These are phyloP conservation scores for Anniella stebbinsi DNA, from an alignment of 2,797 vertebrate species.

Conservation along the genomic window DNA sequence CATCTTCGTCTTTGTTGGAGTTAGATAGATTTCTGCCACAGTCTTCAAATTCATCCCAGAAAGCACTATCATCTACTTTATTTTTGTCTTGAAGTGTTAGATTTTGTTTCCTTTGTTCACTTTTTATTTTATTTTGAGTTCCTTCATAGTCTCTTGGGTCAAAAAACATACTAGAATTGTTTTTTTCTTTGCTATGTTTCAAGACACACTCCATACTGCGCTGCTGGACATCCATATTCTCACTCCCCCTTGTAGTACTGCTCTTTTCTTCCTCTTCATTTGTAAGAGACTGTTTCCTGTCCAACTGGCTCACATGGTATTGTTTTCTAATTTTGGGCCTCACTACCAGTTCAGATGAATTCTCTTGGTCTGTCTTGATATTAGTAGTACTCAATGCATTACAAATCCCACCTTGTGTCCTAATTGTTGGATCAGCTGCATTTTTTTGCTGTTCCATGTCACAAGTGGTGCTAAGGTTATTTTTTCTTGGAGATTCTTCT, in stretches of 20 bases:
- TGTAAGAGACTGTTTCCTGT: slow-evolving; percentile 61
- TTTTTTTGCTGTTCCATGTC: slow-evolving; percentile 57
- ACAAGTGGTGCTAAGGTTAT: slow-evolving; percentile 28
- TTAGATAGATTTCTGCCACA: slow-evolving; percentile 49
- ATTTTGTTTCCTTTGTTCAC: slow-evolving; percentile 37
- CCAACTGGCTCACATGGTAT: slow-evolving; percentile 62
- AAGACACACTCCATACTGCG: slow-evolving; percentile 53
- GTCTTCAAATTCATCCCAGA: slow-evolving; percentile 79
- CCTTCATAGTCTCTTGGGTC: slow-evolving; percentile 59
- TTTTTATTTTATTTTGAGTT: slow-evolving; percentile 57
- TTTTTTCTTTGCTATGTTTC: slow-evolving; percentile 63
- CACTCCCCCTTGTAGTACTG: slow-evolving; percentile 59
- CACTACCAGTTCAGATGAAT: slow-evolving; percentile 81
- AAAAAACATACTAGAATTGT: slow-evolving; percentile 59
- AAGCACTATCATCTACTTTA: slow-evolving; percentile 48
- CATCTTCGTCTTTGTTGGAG: slow-evolving; percentile 76
- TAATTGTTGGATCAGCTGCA: slow-evolving; percentile 24
- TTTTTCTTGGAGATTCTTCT: slow-evolving; percentile 55
- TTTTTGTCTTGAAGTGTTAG: slow-evolving; percentile 46
- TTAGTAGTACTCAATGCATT: slow-evolving; percentile 56
- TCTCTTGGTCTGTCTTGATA: slow-evolving; percentile 54
- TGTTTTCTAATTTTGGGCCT: slow-evolving; percentile 85
- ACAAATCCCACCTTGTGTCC: slow-evolving; percentile 36
- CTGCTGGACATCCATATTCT: slow-evolving; percentile 66
- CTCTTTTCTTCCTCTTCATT: slow-evolving; percentile 65